Base-by-base conservation (phyloP, 2,888 invertebrate species). In the Drosophila acutilabella region DNA sequence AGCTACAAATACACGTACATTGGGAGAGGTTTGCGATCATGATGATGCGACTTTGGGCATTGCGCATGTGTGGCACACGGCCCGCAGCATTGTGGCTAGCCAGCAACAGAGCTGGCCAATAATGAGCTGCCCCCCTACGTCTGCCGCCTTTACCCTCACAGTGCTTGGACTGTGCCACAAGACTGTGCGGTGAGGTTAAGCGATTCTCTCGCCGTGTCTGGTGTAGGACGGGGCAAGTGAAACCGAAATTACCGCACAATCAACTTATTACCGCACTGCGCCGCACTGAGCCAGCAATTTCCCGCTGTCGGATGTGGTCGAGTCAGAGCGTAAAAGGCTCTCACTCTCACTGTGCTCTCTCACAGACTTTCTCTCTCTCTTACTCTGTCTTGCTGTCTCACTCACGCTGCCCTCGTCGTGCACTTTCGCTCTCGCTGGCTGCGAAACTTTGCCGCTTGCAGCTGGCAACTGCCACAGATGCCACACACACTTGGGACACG, bases 221-320 rank as follows among this genome's bases (percentile, higher is more conserved):
- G 74, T 79, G 77, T 89, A 69, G 79, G 77, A 72, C 71, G 82
- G 82, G 69, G 77, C 85, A 89, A 89, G 89, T 87, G 82, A 88
- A 87, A 81, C 79, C 66, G 69, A 90, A 90, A 90, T 89, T 89
- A 89, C 89, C 82, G 88, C 90, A 89, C 90, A 90, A 89, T 88
- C 89, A 82, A 86, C 84, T 78, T 89, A 90, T 89, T 89, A 90
- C 89, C 69, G 90, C 90, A 89, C 79, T 36, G 36, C 13, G 13
- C 13, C 13, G 11, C 36, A 36, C 53, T 52, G 57, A 45, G 44
- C 45, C 50, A 47, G 45, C 54, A 60, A 83, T 83, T 89, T 89
- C 81, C 88, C 83, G 80, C 70, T 84, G 89, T 79, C 81, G 83
- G 88, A 86, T 84, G 73, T 87, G 61, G 70, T 38, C 41, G 68